Conservation (phyloP, 2,888 invertebrate genomes). For the Sipha maydis region DNA sequence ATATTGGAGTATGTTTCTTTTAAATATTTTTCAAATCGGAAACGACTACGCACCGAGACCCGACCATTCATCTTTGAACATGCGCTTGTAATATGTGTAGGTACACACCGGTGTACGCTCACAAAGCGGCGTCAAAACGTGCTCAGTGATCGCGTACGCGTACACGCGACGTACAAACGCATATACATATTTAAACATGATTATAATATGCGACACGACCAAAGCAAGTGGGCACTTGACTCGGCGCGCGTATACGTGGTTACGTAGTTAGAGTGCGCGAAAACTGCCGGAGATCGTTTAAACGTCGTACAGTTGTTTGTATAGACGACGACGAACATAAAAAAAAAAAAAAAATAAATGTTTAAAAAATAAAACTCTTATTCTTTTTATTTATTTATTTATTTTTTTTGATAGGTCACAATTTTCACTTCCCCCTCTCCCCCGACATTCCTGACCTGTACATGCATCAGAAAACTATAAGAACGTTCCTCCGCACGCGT, state of each 20-base stretch:
- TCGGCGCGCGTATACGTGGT: neutral
- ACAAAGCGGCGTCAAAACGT: slow-evolving; percentile 42
- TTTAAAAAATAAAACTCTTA: neutral
- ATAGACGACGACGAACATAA: neutral
- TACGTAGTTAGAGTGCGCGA: neutral
- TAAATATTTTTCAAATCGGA: neutral
- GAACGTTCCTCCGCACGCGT: neutral
- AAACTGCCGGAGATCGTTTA: slow-evolving; percentile 45
- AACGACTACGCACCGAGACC: neutral
- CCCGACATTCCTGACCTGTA: neutral
- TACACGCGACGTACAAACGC: too few relatives aligned
- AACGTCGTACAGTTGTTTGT: neutral
- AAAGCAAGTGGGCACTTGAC: slow-evolving; percentile 59
- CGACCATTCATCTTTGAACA: slow-evolving; percentile 21
- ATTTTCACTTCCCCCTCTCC: neutral
- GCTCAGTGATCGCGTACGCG: too few relatives aligned
- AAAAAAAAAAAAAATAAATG: too few relatives aligned
- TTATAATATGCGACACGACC: neutral
- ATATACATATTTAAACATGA: neutral
- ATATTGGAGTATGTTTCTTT: neutral
- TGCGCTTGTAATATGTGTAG: too few relatives aligned
- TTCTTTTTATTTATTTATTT: too few relatives aligned
- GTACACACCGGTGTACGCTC: neutral
- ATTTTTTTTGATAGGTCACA: slow-evolving; percentile 44
- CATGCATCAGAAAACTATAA: neutral